Evolutionary conservation across 2,797 vertebrate species (phyloP).

Genomic region (Gymnodraco acuticeps): DNA sequence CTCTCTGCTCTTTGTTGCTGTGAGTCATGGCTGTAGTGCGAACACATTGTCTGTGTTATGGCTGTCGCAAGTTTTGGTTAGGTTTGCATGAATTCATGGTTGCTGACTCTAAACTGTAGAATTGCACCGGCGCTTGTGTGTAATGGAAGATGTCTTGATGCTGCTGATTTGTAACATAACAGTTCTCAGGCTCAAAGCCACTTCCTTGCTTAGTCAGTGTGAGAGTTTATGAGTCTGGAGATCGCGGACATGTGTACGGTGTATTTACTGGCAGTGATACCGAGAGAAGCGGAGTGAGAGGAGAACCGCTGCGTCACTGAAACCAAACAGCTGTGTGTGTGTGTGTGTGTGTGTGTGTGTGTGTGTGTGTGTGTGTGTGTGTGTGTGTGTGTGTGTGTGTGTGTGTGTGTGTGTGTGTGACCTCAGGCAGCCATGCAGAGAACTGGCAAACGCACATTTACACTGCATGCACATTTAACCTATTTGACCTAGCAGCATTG

Average conservation of each 20-base stretch:
- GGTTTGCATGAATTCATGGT: conserved; percentile 45
- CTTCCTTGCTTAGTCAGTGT: conserved; percentile 87
- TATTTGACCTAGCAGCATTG: conserved; percentile 25
- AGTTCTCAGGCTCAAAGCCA: conserved; percentile 75
- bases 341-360: conserved; percentile 47
- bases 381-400: conserved; percentile 69
- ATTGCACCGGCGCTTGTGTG: conserved; percentile 38
- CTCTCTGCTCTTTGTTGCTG: conserved; percentile 14
- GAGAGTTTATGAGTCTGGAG: conserved; percentile 69
- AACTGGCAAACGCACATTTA: conserved; percentile 23
- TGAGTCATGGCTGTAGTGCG: conserved; percentile 39
- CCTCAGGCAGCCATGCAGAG: conserved; percentile 44
- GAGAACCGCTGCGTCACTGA: conserved; percentile 77
- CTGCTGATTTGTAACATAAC: conserved; percentile 61
- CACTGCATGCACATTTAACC: conserved; percentile 24
- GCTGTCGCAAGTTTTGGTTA: conserved; percentile 37
- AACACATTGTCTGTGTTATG: conserved; percentile 57
- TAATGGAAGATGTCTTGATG: conserved; percentile 63
- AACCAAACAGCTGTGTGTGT: conserved; percentile 80
- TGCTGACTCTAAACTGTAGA: conserved; percentile 51
- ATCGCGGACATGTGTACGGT: conserved; percentile 55
- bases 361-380: conserved; percentile 59
- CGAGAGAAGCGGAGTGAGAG: conserved; percentile 66
- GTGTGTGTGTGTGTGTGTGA: conserved; percentile 63
- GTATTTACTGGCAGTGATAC: conserved; percentile 78